These are phyloP conservation scores for Steromphala cineraria DNA, from an alignment of 2,888 invertebrate genomes.

Conservation along the genomic window DNA sequence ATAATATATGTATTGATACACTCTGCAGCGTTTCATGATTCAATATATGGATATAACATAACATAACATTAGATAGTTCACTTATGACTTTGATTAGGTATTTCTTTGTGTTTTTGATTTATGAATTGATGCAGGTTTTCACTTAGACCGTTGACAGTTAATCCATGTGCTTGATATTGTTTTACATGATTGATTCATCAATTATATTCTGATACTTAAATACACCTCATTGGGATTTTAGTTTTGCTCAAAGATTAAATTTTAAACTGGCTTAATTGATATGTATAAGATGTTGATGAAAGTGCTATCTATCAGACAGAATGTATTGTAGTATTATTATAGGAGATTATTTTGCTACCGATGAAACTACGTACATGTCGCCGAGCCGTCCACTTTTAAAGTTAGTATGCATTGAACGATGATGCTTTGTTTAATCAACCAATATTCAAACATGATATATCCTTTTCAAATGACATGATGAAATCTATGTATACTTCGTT, in stretches of 20 bases:
- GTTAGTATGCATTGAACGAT: conserved; percentile 1
- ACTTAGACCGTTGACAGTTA: neutral
- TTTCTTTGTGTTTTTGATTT: too few species aligned
- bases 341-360: conserved; percentile 18
- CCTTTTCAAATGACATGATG: neutral
- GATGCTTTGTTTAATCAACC: neutral
- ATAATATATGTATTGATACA: too few species aligned
- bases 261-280: neutral
- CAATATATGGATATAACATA: neutral
- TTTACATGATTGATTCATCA: neutral
- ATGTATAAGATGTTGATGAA: conserved; percentile 13
- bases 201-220: neutral
- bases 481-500: conserved; percentile 11
- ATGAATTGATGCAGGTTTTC: neutral
- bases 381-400: conserved; percentile 7
- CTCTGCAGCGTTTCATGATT: neutral
- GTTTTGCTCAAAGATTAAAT: neutral
- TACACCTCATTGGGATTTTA: conserved; percentile 6
- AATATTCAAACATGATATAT: neutral
- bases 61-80: too few species aligned
- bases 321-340: neutral
- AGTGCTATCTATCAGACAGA: neutral
- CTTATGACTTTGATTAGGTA: too few species aligned
- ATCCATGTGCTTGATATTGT: neutral
- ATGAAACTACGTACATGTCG: neutral